Evolutionary conservation across 2,113 vertebrate genomes (phyloP).

Genomic region (Phylloscopus trochiloides): DNA sequence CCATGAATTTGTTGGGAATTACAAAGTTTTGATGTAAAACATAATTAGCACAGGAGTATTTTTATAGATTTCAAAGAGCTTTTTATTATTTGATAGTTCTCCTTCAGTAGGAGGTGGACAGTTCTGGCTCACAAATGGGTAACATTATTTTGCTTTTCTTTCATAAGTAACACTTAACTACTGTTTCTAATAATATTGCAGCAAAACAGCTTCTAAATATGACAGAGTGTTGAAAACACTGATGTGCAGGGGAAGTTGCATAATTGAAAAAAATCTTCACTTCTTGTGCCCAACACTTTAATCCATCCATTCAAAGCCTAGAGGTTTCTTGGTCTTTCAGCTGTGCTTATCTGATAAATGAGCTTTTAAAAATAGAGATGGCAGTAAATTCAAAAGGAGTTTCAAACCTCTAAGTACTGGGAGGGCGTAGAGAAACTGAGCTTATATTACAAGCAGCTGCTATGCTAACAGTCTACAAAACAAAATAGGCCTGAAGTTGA

Average conservation of each 20-base stretch:
- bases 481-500: neutral
- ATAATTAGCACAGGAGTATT: neutral
- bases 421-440: neutral
- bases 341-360: conserved; percentile 2
- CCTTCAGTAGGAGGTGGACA: conserved; percentile 25
- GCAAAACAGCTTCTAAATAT: conserved; percentile 62
- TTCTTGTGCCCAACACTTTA: conserved; percentile 54
- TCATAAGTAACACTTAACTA: conserved; percentile 46
- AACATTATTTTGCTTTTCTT: conserved; percentile 62
- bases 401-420: conserved; percentile 3
- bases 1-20: neutral
- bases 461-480: neutral
- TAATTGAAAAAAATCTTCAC: conserved; percentile 50
- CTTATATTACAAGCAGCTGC: conserved; percentile 20
- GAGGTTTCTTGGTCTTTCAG: conserved; percentile 42
- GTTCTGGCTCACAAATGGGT: conserved; percentile 44
- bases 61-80: neutral
- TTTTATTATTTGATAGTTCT: conserved; percentile 14
- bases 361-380: conserved; percentile 50
- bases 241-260: conserved; percentile 37
- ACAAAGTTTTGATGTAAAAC: neutral
- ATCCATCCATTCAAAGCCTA: conserved; percentile 57
- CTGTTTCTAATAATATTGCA: conserved; percentile 66
- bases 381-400: conserved; percentile 26
- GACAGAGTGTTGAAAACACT: conserved; percentile 59